Evolutionary conservation across 2,113 vertebrate genomes (phyloP).

Genomic region (Felis catus): DNA sequence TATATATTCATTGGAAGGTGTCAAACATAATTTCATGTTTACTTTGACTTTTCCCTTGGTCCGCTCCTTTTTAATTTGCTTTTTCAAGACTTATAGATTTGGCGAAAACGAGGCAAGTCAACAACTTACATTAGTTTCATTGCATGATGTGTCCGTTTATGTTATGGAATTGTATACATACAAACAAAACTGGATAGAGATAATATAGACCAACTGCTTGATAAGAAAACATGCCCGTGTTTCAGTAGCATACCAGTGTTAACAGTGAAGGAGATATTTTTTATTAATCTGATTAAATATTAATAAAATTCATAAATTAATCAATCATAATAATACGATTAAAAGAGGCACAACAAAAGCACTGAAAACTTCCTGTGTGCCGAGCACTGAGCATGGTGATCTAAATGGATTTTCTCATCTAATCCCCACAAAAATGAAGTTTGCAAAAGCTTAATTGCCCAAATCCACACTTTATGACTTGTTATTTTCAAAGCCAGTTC

Average conservation of each 20-base stretch:
- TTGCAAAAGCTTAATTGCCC: not conserved
- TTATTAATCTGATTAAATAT: no score
- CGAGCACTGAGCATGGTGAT: not conserved
- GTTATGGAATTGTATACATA: not conserved
- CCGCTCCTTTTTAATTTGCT: not conserved
- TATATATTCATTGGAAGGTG: not conserved
- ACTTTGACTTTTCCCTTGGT: not conserved
- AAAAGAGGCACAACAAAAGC: not conserved
- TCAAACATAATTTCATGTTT: not conserved
- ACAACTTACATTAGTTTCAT: not conserved
- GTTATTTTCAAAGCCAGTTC: not conserved
- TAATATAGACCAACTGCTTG: not conserved
- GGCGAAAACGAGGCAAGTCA: not conserved
- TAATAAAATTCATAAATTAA: no score
- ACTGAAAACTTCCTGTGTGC: not conserved
- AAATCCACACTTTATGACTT: not conserved
- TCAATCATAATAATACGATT: not conserved
- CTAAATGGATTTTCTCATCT: not conserved
- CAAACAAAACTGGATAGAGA: not conserved
- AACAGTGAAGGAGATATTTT: not conserved
- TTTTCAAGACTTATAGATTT: not conserved
- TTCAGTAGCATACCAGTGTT: not conserved
- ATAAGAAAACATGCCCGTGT: not conserved
- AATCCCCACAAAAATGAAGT: not conserved
- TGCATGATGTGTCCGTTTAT: not conserved